A percentile compares a stretch with the other conserved stretches of the same genome.
Evolutionary conservation across 2,888 invertebrate species (phyloP).

Genomic region (Helleia helle): DNA sequence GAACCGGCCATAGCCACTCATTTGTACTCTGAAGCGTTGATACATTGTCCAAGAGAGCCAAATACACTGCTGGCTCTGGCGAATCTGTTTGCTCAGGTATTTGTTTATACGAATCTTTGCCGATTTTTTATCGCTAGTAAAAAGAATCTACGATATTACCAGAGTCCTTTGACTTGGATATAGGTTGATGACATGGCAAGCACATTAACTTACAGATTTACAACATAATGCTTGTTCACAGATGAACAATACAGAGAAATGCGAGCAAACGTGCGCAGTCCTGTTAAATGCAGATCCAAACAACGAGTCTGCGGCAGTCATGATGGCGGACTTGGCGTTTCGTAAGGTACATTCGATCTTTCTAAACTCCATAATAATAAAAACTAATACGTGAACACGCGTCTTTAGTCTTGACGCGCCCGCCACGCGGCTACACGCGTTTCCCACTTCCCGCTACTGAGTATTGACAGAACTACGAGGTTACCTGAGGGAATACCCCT

Average conservation of each 20-base stretch:
- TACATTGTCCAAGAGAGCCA: slow-evolving; percentile 84
- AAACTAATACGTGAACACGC: too few relatives aligned
- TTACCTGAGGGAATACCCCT: too few relatives aligned
- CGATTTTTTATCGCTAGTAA: too few relatives aligned
- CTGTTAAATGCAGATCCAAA: slow-evolving; percentile 89
- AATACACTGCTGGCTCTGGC: slow-evolving; percentile 82
- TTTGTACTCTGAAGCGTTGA: slow-evolving; percentile 90
- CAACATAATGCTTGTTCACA: slow-evolving; percentile 32
- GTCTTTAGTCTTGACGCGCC: too few relatives aligned
- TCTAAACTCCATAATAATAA: too few relatives aligned
- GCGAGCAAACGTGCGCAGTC: slow-evolving; percentile 88
- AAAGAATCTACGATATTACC: too few relatives aligned
- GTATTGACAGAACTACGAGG: too few relatives aligned
- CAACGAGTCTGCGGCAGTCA: slow-evolving; percentile 93
- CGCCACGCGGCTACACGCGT: too few relatives aligned
- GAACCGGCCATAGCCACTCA: slow-evolving; percentile 79
- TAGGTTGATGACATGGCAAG: too few relatives aligned
- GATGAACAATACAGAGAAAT: slow-evolving; percentile 89
- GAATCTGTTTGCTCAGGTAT: slow-evolving; percentile 85
- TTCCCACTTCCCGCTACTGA: too few relatives aligned
- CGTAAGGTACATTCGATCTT: slow-evolving; percentile 82
- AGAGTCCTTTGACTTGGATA: too few relatives aligned
- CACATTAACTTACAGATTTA: neutral
- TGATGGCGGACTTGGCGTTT: slow-evolving; percentile 97
- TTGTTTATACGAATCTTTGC: too few relatives aligned